A percentile compares a stretch with the other conserved stretches of the same genome.
phyloP scores from a whole-genome alignment of 2,113 vertebrate species.

The Clarias macrocephalus region DNA sequence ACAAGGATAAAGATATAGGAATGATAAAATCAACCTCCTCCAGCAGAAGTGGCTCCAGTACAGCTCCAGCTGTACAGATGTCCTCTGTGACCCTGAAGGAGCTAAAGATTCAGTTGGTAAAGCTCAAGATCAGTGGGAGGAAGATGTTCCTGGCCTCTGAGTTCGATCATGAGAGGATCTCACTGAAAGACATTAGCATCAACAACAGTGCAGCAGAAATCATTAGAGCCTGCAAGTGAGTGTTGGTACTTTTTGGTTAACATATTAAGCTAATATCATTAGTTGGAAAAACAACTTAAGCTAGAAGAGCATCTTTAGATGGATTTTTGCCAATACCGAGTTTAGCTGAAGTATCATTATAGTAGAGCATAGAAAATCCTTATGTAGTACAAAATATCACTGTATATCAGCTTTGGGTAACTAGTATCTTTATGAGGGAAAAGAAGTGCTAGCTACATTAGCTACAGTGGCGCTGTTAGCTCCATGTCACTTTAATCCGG shows the following conservation, averaged over 20 bases:
- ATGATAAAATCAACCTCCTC: slow-evolving; percentile 48
- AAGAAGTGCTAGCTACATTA: background rate
- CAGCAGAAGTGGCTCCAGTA: slow-evolving; percentile 30
- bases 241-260: slow-evolving; percentile 17
- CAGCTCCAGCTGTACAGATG: slow-evolving; percentile 69
- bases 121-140: slow-evolving; percentile 78
- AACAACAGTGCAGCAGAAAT: slow-evolving; percentile 77
- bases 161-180: slow-evolving; percentile 73
- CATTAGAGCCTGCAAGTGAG: slow-evolving; percentile 85
- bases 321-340: background rate
- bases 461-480: background rate
- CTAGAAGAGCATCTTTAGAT: background rate
- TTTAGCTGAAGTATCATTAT: background rate
- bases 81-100: slow-evolving; percentile 83
- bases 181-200: slow-evolving; percentile 78
- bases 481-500: background rate
- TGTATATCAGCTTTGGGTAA: background rate
- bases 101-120: slow-evolving; percentile 84
- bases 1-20: slow-evolving; percentile 10
- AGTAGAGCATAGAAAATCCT: background rate
- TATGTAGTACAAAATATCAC: background rate
- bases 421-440: background rate
- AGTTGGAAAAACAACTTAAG: background rate
- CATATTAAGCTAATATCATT: background rate
- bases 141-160: slow-evolving; percentile 83